These are phyloP conservation scores for Himalopsyche kuldschensis DNA, from an alignment of 2,888 invertebrate species.

Conservation along the genomic window DNA sequence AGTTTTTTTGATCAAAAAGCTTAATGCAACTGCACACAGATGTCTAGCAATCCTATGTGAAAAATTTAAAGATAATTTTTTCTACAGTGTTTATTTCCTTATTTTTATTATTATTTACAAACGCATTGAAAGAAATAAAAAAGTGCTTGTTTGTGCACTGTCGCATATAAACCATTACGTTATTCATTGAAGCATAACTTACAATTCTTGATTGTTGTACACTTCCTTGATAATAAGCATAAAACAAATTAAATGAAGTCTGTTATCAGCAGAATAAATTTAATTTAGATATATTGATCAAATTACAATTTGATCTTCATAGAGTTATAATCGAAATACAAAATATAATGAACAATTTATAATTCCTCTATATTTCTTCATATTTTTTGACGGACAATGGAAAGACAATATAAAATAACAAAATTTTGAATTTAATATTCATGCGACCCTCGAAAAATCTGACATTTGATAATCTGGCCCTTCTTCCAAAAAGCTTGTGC, in stretches of 20 bases:
- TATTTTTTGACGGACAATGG: not conserved
- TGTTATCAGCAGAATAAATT: not conserved
- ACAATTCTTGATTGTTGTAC: not conserved
- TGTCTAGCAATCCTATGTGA: not conserved
- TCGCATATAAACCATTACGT: not conserved
- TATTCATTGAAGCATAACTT: not conserved
- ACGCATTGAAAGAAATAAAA: too few relatives aligned
- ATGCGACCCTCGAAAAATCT: too few relatives aligned
- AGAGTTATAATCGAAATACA: not conserved
- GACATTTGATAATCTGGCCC: too few relatives aligned
- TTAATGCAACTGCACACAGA: too few relatives aligned
- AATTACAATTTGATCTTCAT: too few relatives aligned
- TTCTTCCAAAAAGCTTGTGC: too few relatives aligned
- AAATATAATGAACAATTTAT: too few relatives aligned
- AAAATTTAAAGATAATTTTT: not conserved
- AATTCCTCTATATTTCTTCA: too few relatives aligned
- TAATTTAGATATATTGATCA: not conserved
- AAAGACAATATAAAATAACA: too few relatives aligned
- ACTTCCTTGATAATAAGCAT: not conserved
- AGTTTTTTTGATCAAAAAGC: too few relatives aligned
- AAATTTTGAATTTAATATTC: too few relatives aligned
- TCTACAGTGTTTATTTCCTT: not conserved
- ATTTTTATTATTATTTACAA: not conserved
- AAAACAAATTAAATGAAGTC: not conserved
- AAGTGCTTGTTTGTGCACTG: not conserved